phyloP scores from a whole-genome alignment of 2,888 invertebrate species.

The Eulithis prunata region DNA sequence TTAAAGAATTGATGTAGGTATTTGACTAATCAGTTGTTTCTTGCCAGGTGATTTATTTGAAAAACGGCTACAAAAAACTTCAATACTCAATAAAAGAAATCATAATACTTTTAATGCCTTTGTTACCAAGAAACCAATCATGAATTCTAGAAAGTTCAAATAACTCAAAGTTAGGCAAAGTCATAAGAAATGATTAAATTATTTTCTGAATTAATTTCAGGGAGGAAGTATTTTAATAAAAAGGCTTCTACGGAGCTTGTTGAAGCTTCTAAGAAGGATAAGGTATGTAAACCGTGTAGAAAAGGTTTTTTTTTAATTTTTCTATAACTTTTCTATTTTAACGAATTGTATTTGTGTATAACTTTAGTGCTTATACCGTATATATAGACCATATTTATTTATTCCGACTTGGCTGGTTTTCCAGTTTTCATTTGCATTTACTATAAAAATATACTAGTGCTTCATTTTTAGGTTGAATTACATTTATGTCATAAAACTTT shows the following conservation, averaged over 20 bases:
- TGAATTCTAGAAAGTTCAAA: conserved; percentile 21
- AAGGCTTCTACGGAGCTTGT: conserved; percentile 41
- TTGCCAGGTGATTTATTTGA: no score
- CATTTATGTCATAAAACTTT: conserved; percentile 8
- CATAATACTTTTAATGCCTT: conserved; percentile 10
- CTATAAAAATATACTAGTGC: no score
- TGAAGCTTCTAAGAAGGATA: conserved; percentile 37
- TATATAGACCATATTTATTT: no score
- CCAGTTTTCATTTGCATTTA: no score
- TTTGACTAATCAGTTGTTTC: no score
- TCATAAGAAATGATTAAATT: conserved; percentile 24
- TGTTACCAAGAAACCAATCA: conserved; percentile 20
- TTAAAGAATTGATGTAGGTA: not conserved
- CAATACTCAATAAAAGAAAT: not conserved
- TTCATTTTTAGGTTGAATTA: no score
- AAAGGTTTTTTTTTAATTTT: not conserved
- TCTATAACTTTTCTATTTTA: no score
- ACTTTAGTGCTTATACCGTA: no score
- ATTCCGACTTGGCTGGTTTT: no score
- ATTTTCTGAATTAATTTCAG: conserved; percentile 43
- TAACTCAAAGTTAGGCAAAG: conserved; percentile 17
- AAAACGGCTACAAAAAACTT: no score
- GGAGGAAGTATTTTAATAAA: conserved; percentile 45
- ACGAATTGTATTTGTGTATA: no score
- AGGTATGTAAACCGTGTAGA: conserved; percentile 32